Evolutionary conservation across 2,888 invertebrate species (phyloP).

Genomic region (Dromius quadrimaculatus): DNA sequence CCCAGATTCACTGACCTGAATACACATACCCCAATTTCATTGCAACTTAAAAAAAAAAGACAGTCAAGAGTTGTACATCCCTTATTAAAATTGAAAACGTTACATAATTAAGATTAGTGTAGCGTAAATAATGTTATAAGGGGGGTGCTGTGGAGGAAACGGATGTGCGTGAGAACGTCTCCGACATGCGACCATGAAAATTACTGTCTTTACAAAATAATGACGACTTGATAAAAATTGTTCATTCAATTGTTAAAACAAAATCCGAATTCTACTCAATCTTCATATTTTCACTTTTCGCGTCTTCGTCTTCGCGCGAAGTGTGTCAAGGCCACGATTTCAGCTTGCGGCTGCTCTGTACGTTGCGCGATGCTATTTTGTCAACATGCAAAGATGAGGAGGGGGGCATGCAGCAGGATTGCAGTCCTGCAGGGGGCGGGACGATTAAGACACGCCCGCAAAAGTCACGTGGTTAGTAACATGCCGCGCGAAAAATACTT

Average conservation of each 20-base stretch:
- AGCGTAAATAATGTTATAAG: no score
- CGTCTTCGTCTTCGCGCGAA: not conserved
- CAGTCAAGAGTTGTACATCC: no score
- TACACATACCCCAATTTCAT: no score
- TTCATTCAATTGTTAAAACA: no score
- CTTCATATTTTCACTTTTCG: not conserved
- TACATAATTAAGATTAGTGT: no score
- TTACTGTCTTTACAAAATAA: not conserved
- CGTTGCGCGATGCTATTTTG: not conserved
- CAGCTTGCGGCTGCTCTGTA: not conserved
- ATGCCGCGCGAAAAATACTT: no score
- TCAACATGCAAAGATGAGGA: not conserved
- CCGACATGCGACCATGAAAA: constrained; percentile 15
- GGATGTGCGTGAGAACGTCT: constrained; percentile 6
- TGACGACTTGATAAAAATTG: no score
- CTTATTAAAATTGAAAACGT: no score
- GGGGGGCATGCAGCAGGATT: constrained; percentile 8
- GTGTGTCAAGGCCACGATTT: constrained; percentile 13
- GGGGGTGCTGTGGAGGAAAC: not conserved
- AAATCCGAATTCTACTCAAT: no score
- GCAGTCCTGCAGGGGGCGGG: constrained; percentile 14
- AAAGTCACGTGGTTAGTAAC: not conserved
- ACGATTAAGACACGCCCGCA: not conserved
- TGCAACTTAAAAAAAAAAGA: no score
- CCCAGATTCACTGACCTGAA: not conserved